Conservation (phyloP, 2,888 invertebrate species). For the Plusia festucae region DNA sequence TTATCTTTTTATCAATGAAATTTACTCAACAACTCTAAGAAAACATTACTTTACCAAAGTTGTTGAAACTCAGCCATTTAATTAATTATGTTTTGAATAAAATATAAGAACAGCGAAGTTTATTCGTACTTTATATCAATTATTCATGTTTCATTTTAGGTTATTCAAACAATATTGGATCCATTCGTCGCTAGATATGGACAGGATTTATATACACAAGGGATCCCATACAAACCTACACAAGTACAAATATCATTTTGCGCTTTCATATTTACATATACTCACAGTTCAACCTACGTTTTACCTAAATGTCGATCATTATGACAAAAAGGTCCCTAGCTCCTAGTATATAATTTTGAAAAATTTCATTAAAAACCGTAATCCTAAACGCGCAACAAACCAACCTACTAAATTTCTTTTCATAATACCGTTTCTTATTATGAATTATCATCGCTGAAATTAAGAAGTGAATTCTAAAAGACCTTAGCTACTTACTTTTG, state of each 20-base stretch:
- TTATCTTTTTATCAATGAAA: not conserved
- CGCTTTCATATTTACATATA: too few species aligned
- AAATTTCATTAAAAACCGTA: too few species aligned
- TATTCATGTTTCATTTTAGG: constrained; percentile 3
- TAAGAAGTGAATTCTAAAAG: too few species aligned
- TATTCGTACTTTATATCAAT: not conserved
- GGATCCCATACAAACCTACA: not conserved
- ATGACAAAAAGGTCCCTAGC: too few species aligned
- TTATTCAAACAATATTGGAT: not conserved
- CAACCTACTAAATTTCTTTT: too few species aligned
- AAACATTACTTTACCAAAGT: not conserved
- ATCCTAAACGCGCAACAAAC: too few species aligned
- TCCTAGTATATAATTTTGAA: too few species aligned
- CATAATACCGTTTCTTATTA: too few species aligned
- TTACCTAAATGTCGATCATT: too few species aligned
- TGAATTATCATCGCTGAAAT: too few species aligned
- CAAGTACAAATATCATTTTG: not conserved
- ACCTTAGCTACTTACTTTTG: too few species aligned
- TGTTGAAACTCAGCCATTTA: not conserved
- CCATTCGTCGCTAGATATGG: not conserved
- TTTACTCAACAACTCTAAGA: not conserved
- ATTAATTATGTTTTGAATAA: constrained; percentile 4
- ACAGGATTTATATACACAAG: not conserved
- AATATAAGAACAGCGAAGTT: not conserved
- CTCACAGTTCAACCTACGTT: too few species aligned